Base-by-base conservation (phyloP, 2,888 invertebrate genomes). In the Embidobia sp. region DNA sequence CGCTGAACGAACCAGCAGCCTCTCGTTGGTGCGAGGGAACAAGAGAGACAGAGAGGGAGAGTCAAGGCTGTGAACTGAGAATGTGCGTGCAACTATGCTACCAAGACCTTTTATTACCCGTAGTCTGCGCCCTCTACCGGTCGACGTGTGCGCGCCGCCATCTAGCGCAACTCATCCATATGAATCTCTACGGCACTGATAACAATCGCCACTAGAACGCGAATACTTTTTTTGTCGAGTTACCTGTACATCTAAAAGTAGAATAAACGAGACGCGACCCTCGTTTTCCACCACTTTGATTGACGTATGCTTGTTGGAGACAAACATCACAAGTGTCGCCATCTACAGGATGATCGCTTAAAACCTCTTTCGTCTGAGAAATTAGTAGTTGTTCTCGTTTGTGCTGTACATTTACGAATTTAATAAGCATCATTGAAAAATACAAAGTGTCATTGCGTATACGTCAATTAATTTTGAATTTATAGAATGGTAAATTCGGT, bases 61-160 rank as follows among this genome's bases (percentile, higher is more conserved):
- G 85, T 87, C 86, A 86, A 87, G 87, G 87, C 85, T 87, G 84
- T 85, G 85, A 86, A 87, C 87, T 84, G 84, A 82, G 86, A 86
- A 86, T 86, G 87, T 87, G 87, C 87, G 87, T 87, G 87, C 87
- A 87, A 84, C 87, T 87, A 87, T 87, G 86, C 87, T 86, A 87
- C 85, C 81, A 81, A 82, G 82, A 83, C 80, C 83, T 83, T 84
- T 84, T 84, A 84, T 84, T 84, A 82, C 83, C 85, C 82, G 75
- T 80, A 81, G 80, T 84, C 81, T 79, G 78, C 78, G 79, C 77
- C 80, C 81, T 72, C 76, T 79, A 66, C 80, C 59, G 78, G 44
- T 33, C 75, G 75, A 78, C 79, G 79, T 82, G 81, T 79, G 82
- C 78, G 79, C 80, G 81, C 64, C 79, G 81, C 80, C 80, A 80